phyloP scores from a whole-genome alignment of 2,888 invertebrate species.

The Phyto melanocephala region DNA sequence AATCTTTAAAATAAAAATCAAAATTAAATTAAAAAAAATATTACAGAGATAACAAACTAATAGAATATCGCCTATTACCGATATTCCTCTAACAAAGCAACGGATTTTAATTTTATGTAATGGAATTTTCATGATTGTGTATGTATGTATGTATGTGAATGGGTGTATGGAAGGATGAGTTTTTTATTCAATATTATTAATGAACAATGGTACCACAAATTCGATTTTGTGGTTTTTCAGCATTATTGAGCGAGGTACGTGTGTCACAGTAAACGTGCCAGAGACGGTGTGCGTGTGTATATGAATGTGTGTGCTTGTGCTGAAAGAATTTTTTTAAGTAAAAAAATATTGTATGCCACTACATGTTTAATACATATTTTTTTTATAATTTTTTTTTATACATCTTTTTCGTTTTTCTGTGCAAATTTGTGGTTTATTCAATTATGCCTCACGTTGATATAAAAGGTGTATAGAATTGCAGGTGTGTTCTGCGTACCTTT shows the following conservation, averaged over 20 bases:
- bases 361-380: conserved; percentile 11
- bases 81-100: too few relatives aligned
- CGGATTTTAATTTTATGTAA: background rate
- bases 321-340: conserved; percentile 7
- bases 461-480: conserved; percentile 30
- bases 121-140: conserved; percentile 6
- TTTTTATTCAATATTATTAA: conserved; percentile 52
- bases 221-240: conserved; percentile 59
- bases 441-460: conserved; percentile 42
- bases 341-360: background rate
- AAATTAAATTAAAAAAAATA: too few relatives aligned
- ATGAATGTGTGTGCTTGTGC: background rate
- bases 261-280: conserved; percentile 10
- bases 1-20: too few relatives aligned
- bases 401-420: conserved; percentile 42
- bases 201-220: conserved; percentile 62
- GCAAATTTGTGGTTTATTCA: conserved; percentile 64
- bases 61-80: background rate
- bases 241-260: conserved; percentile 12
- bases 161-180: too few relatives aligned
- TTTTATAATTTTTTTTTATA: background rate
- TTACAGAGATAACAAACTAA: background rate
- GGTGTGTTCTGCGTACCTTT: background rate
- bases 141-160: background rate
- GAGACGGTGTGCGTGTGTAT: background rate